phyloP scores from a whole-genome alignment of 2,888 invertebrate genomes.

The Platycheirus albimanus region DNA sequence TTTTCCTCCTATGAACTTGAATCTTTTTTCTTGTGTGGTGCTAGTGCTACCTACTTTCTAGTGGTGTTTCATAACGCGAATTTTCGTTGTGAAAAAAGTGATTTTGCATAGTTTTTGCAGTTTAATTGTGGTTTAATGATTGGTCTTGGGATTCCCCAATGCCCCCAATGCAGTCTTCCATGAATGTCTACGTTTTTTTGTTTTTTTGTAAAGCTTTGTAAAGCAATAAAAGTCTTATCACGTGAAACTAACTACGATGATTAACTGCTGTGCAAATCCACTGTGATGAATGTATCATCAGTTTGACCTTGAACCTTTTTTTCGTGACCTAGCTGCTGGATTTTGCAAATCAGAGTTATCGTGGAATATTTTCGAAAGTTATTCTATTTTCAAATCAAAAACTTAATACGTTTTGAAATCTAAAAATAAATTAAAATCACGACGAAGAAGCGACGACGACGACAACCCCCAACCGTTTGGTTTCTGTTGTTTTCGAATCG shows the following conservation, averaged over 20 bases:
- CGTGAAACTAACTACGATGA: not conserved
- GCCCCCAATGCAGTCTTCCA: no score
- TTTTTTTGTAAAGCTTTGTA: no score
- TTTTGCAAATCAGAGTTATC: not conserved
- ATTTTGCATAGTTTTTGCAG: not conserved
- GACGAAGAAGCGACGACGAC: not conserved
- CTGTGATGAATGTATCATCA: not conserved
- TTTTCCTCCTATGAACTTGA: not conserved
- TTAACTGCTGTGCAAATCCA: not conserved
- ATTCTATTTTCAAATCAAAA: not conserved
- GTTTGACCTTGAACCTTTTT: slow-evolving; percentile 23
- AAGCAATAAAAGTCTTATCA: no score
- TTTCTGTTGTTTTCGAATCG: not conserved
- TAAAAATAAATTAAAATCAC: slow-evolving; percentile 1
- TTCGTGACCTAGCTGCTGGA: not conserved
- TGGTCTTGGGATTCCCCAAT: no score
- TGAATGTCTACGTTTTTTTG: no score
- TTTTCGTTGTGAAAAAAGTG: slow-evolving; percentile 42
- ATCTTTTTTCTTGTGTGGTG: not conserved
- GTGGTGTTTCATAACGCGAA: slow-evolving; percentile 64
- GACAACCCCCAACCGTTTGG: no score
- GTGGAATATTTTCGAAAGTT: no score
- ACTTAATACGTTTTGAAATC: not conserved
- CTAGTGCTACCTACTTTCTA: no score
- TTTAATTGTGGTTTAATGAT: no score